Evolutionary conservation across 2,113 vertebrate species (phyloP), one percentile per base, ranked within the genome.

Genomic region (Sphaerodactylus townsendi): DNA sequence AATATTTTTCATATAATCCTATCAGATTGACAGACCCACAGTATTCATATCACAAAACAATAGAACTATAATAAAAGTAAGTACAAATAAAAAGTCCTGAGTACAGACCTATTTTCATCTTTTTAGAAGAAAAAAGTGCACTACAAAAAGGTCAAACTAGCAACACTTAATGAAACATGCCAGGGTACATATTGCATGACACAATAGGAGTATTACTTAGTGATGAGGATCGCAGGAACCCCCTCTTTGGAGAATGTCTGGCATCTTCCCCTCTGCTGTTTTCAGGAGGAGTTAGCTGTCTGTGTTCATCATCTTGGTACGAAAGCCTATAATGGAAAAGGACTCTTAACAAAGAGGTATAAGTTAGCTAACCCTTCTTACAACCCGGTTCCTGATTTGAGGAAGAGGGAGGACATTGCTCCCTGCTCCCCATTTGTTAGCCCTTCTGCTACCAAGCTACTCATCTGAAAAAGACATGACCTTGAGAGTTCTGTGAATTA

Each of bases 181-280:
- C 44, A 79, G 10, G 25, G 19, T 41, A 79, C 33, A 30, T 33
- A 59, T 30, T 4, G 1, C 0, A 1, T 3, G 48, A 37, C 39
- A 44, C 1, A 0, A 30, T 25, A 77, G 59, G 75, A 78, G 76
- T 30, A 21, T 96, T 96, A 99, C 98, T 98, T 90, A 99, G 95
- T 56, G 98, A 97, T 88, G 97, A 97, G 11, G 98, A 98, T 91
- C 97, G 98, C 87, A 99, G 96, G 93, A 99, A 98, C 46, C 98
- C 97, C 94, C 96, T 97, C 93, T 97, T 97, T 0, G 97, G 97
- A 92, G 97, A 98, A 64, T 96, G 97, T 94, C 94, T 95, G 41
- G 28, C 85, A 81, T 95, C 95, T 83, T 94, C 95, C 85, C 95
- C 95, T 93, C 95, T 96, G 86, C 88, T 96, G 78, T 95, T 95